Evolutionary conservation across 2,113 vertebrate species (phyloP), one percentile per base, ranked within the genome.

Genomic region (Vulpes lagopus): DNA sequence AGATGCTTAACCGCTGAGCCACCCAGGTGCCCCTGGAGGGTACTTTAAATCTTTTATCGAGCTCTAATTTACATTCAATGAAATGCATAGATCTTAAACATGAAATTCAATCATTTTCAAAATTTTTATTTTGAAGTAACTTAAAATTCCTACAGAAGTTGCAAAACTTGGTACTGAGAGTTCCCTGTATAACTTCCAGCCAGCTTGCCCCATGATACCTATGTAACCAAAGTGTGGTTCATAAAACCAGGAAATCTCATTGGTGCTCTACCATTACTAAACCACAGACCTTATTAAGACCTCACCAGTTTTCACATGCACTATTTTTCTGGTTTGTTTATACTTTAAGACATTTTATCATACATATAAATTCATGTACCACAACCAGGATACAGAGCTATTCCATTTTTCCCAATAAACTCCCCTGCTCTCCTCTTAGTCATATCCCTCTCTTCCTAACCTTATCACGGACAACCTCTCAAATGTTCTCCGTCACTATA

Each of bases 71-170:
- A 90, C 12, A 53, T 20, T 20, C 3, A 81, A 9, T 80, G 27
- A 94, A 94, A 89, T n/a, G 3, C 15, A 87, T 10, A 96, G 15
- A 88, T 0, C 11, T 95, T 81, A 86, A 92, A 83, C 4, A 27
- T 76, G 17, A 93, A 97, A 17, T 64, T 85, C 38, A 96, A 35
- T n/a, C 27, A 67, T 57, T 74, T 69, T 81, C 25, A 86, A 88
- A 59, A 55, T 53, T 65, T 85, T 64, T 59, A 57, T 23, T 86
- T 89, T 82, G 0, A 64, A 84, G 38, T 57, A 76, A 94, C 14
- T 81, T 51, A 71, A 27, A 89, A 64, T 4, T 67, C 30, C 8
- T n/a, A 71, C 1, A 87, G n/a, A 96, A 91, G 16, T 67, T n/a
- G 11, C 11, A 94, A 73, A 88, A 89, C 71, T 16, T 89, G 19